Evolutionary conservation across 2,888 invertebrate genomes (phyloP).

Genomic region (Entomobrya proxima): DNA sequence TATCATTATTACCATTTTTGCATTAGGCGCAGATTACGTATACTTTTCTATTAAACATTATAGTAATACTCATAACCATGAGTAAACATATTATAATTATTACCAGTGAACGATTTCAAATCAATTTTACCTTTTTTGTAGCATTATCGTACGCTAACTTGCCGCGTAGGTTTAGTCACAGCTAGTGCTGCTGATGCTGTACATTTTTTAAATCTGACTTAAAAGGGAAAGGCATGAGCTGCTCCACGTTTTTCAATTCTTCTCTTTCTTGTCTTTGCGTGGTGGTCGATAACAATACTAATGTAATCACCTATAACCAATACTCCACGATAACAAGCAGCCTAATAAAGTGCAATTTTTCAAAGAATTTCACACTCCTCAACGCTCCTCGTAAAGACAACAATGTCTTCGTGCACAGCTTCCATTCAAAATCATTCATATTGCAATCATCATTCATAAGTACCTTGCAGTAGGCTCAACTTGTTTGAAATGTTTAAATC

Average conservation of each 20-base stretch:
- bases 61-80: not conserved
- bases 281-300: conserved; percentile 11
- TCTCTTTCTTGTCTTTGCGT: not conserved
- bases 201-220: conserved; percentile 32
- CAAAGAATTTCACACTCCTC: not conserved
- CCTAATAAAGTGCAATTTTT: conserved; percentile 1
- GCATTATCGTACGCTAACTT: not conserved
- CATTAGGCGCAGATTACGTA: not conserved
- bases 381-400: not conserved
- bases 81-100: not conserved
- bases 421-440: no score
- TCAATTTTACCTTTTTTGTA: conserved; percentile 56
- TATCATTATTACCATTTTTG: no score
- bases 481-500: no score
- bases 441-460: no score
- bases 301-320: conserved; percentile 36
- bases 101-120: conserved; percentile 54
- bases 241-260: conserved; percentile 11
- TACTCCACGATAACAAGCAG: not conserved
- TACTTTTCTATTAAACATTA: not conserved
- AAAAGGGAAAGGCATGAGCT: conserved; percentile 66
- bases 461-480: no score
- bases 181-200: not conserved
- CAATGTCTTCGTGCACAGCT: no score
- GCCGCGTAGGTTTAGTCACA: not conserved